Evolutionary conservation across 1,140 invertebrate genomes (phyloP), one percentile per base, ranked within the genome.

Genomic region (Eciton burchellii): DNA sequence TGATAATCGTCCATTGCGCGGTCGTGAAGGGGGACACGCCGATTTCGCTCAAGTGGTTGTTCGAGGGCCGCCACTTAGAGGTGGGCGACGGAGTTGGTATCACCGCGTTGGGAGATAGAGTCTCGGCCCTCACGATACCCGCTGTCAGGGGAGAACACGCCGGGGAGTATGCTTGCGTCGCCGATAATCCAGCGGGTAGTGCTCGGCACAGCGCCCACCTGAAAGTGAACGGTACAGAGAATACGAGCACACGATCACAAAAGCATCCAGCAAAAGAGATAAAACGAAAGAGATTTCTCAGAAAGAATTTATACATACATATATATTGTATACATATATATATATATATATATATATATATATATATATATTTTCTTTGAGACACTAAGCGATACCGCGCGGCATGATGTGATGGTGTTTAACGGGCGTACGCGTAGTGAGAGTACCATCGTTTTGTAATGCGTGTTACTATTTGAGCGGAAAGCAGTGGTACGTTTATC

Each of bases 121-220:
- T 94, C 54, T 94, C 94, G 82, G 93, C 94, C 54, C 90, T 95
- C 73, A 94, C 93, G 79, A 94, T 95, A 82, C 92, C 94, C 56
- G 88, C 92, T 9, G 93, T 94, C 52, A 91, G 85, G 84, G 92
- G 91, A 70, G 93, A 94, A 82, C 96, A 97, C 92, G 94, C 95
- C 74, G 97, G 97, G 14, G 96, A 97, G 89, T 97, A 97, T 91
- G 96, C 96, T 16, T 97, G 97, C 92, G 92, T 95, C 41, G 97
- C 96, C 29, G 95, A 94, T 84, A 97, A 97, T 93, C 92, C 94
- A 57, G 96, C 96, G 54, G 96, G 96, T 81, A 94, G 92, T 71
- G 94, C 95, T 70, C 95, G 94, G 85, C 95, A 95, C 91, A 95
- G 95, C 54, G 95, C 96, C 35, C 90, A 94, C 86, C 94, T 95